Evolutionary conservation across 2,113 vertebrate species (phyloP).

Genomic region (Indicator indicator): DNA sequence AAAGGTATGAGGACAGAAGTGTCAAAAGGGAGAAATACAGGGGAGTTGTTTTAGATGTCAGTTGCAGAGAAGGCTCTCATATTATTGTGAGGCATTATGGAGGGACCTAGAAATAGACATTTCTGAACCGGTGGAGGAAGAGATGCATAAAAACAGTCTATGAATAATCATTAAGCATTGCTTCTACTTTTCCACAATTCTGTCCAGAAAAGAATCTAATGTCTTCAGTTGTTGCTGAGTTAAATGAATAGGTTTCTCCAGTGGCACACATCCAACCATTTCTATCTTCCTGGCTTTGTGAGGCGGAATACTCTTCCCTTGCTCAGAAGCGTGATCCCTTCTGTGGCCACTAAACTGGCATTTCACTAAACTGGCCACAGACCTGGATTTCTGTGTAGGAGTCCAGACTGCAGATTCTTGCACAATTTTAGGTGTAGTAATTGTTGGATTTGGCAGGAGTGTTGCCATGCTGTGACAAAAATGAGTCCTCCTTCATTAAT

Average conservation of each 20-base stretch:
- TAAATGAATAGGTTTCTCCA: neutral
- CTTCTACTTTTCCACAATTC: neutral
- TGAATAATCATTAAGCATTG: neutral
- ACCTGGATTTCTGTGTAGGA: neutral
- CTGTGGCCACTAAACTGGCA: neutral
- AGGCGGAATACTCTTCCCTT: neutral
- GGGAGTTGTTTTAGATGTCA: neutral
- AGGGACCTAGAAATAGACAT: neutral
- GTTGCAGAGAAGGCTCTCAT: neutral
- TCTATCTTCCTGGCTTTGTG: neutral
- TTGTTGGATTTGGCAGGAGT: neutral
- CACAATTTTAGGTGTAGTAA: neutral
- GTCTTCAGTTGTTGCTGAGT: neutral
- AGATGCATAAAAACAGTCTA: neutral
- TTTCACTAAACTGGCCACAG: neutral
- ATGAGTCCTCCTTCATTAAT: neutral
- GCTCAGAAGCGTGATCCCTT: neutral
- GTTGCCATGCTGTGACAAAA: neutral
- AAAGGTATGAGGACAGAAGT: neutral
- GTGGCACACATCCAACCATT: neutral
- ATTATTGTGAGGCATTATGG: neutral
- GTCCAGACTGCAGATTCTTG: neutral
- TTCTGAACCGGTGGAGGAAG: neutral
- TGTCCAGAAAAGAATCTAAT: neutral
- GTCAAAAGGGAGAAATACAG: neutral